Conservation (phyloP, 1,140 invertebrate genomes). For the Microplitis mediator region DNA sequence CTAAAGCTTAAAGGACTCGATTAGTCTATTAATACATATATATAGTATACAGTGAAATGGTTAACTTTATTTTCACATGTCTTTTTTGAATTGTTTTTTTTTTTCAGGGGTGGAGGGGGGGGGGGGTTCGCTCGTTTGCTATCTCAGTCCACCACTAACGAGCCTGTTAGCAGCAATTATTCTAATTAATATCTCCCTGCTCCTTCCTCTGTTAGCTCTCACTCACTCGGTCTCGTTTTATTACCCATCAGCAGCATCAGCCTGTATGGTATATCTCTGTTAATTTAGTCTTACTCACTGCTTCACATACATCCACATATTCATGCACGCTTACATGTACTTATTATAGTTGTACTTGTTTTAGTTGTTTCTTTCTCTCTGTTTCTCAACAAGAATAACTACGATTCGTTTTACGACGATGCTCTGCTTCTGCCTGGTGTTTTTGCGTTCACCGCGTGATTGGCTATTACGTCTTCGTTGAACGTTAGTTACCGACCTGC, state of each 20-base stretch:
- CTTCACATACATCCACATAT: not conserved
- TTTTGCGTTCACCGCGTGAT: slow-evolving; percentile 57
- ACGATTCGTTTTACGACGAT: slow-evolving; percentile 51
- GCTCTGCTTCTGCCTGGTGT: slow-evolving; percentile 40
- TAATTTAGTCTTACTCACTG: not conserved
- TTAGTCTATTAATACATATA: not conserved
- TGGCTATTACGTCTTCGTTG: slow-evolving; percentile 59
- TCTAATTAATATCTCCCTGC: slow-evolving; percentile 62
- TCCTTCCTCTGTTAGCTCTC: slow-evolving; percentile 23
- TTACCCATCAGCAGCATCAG: not conserved
- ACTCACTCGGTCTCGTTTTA: slow-evolving; percentile 17
- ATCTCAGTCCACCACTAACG: slow-evolving; percentile 59
- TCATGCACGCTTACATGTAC: not conserved
- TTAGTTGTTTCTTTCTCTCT: slow-evolving; percentile 33
- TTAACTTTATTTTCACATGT: slow-evolving; percentile 2
- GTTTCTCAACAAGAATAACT: slow-evolving; percentile 13
- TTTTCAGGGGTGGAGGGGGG: too few species aligned
- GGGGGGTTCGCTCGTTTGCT: slow-evolving; percentile 48
- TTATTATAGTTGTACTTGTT: not conserved
- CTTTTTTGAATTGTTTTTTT: slow-evolving; percentile 49
- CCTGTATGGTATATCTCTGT: not conserved
- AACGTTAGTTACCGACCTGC: slow-evolving; percentile 42
- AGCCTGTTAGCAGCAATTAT: slow-evolving; percentile 63
- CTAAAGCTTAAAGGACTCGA: too few species aligned
- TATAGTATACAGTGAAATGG: not conserved